Evolutionary conservation across 2,113 vertebrate genomes (phyloP).

Genomic region (Pseudorasbora parva): DNA sequence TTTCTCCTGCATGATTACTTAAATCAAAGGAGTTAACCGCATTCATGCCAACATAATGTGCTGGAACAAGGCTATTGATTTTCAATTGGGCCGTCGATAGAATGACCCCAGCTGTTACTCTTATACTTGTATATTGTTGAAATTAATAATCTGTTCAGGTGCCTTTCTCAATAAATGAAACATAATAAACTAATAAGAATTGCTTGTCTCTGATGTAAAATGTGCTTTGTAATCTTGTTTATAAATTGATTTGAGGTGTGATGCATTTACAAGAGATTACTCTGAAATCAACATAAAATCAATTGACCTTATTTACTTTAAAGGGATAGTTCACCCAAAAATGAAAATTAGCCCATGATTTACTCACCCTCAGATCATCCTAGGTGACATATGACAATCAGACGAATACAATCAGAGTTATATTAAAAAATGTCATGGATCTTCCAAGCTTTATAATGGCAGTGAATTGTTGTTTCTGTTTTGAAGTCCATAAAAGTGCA

Average conservation of each 20-base stretch:
- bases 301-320: slow-evolving; percentile 15
- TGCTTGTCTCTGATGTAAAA: neutral
- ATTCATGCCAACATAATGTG: slow-evolving; percentile 41
- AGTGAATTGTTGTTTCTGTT: no score
- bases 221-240: neutral
- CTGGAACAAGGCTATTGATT: slow-evolving; percentile 41
- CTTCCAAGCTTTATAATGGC: no score
- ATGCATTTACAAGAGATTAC: neutral
- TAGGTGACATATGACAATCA: no score
- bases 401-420: no score
- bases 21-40: slow-evolving; percentile 41
- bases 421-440: no score
- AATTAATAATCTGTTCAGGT: slow-evolving; percentile 4
- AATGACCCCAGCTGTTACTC: slow-evolving; percentile 18
- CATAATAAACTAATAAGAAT: neutral
- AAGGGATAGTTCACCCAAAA: no score
- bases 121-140: neutral
- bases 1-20: slow-evolving; percentile 55
- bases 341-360: no score
- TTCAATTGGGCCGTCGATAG: slow-evolving; percentile 17
- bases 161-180: neutral
- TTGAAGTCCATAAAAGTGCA: no score
- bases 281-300: neutral
- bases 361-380: no score
- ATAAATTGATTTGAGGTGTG: neutral